Percentiles rank a stretch among this genome's conserved stretches.
phyloP scores from a whole-genome alignment of 2,888 invertebrate species.

The Noctua pronuba region DNA sequence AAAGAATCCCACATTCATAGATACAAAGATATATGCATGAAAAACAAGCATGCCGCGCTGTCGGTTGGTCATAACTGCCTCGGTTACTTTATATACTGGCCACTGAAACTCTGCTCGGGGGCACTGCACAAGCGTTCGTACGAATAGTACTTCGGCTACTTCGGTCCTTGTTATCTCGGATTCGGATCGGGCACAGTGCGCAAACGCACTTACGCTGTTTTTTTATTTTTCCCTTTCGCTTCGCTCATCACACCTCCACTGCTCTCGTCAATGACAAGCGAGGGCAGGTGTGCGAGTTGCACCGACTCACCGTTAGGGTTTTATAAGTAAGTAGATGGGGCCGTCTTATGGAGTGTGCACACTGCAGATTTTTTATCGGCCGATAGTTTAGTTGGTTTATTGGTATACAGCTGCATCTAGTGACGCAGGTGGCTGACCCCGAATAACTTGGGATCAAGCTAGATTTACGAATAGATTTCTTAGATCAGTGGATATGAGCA shows the following conservation, averaged over 20 bases:
- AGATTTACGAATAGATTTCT: conserved; percentile 21
- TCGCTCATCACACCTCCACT: conserved; percentile 63
- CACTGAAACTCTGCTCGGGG: conserved; percentile 7
- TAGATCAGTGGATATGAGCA: conserved; percentile 43
- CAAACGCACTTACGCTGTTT: conserved; percentile 59
- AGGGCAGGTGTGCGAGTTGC: conserved; percentile 64
- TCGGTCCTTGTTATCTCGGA: conserved; percentile 52
- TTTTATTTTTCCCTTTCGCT: conserved; percentile 64
- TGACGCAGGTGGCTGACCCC: conserved; percentile 17
- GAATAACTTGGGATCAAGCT: conserved; percentile 28
- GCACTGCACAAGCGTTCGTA: conserved; percentile 17
- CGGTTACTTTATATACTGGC: conserved; percentile 7
- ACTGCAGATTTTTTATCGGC: conserved; percentile 62
- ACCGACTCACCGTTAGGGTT: conserved; percentile 64
- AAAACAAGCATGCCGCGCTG: background rate
- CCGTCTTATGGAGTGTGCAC: conserved; percentile 62
- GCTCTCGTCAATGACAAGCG: conserved; percentile 64
- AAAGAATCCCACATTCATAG: background rate
- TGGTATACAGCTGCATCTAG: conserved; percentile 27
- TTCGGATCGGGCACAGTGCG: conserved; percentile 44
- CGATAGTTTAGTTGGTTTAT: conserved; percentile 56
- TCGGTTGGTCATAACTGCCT: background rate
- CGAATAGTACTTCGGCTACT: conserved; percentile 20
- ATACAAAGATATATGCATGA: background rate
- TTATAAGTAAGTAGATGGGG: conserved; percentile 63